Evolutionary conservation across 1,140 invertebrate species (phyloP).

Genomic region (Chlorops oryzae): DNA sequence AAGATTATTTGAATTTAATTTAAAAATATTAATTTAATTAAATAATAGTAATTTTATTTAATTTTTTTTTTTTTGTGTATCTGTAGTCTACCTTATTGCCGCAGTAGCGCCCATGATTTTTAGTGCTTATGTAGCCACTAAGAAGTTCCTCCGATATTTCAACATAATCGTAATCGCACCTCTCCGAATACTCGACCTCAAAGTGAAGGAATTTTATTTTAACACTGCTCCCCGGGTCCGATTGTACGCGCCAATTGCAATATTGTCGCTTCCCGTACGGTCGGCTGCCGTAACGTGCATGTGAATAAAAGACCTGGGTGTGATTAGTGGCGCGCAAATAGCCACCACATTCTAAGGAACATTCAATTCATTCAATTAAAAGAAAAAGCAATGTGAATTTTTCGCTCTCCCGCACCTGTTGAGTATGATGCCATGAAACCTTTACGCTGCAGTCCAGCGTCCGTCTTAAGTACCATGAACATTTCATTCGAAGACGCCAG

Average conservation of each 20-base stretch:
- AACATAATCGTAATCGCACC: slow-evolving; percentile 80
- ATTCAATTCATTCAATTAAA: background rate
- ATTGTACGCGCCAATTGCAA: slow-evolving; percentile 92
- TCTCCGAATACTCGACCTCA: slow-evolving; percentile 84
- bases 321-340: slow-evolving; percentile 69
- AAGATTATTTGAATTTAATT: too few species aligned
- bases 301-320: slow-evolving; percentile 83
- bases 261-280: slow-evolving; percentile 82
- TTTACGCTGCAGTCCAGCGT: slow-evolving; percentile 84
- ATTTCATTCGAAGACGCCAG: slow-evolving; percentile 85
- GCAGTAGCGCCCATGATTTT: slow-evolving; percentile 41
- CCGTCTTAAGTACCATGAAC: slow-evolving; percentile 94
- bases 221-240: slow-evolving; percentile 66
- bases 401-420: slow-evolving; percentile 61
- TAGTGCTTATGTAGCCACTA: slow-evolving; percentile 46
- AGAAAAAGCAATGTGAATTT: background rate
- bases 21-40: too few species aligned
- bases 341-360: slow-evolving; percentile 79
- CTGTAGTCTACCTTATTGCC: slow-evolving; percentile 25
- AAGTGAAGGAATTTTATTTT: slow-evolving; percentile 84
- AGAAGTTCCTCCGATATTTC: slow-evolving; percentile 59
- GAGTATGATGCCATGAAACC: slow-evolving; percentile 86
- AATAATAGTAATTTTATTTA: too few species aligned
- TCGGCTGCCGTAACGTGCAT: slow-evolving; percentile 83
- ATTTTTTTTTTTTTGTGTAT: too few species aligned